Base-by-base conservation (phyloP, 2,888 invertebrate genomes). In the Tinea semifulvella region DNA sequence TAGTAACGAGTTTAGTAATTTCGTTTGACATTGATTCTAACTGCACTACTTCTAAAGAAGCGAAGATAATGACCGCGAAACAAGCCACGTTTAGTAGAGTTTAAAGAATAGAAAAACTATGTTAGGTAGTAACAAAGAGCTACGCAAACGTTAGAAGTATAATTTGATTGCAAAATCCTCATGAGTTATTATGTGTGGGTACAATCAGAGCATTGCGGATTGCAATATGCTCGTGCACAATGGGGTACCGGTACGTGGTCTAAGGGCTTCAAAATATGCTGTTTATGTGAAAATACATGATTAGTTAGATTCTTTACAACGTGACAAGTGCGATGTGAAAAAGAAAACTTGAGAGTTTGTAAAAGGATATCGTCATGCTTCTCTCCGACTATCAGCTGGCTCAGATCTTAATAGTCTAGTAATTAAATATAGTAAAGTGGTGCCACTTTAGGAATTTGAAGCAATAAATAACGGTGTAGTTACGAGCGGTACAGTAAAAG, bases 171-270 rank as follows among this genome's bases (percentile, higher is more conserved):
- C 65, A 58, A 64, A 63, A 67, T 54, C 52, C 52, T 50, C 56
- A 54, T 52, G 48, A 53, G 57, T 57, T 14, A 22, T 56, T 60
- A 58, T 52, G 49, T 58, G 67, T 68, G 68, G 67, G 56, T 74
- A 68, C 65, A 76, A 76, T 76, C 76, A 73, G 75, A 76, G 76
- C 75, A 75, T 69, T 72, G 68, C 72, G 58, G 49, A 55, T 77
- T 76, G 74, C 67, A 65, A 74, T 69, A 76, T 22, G 18, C 7
- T 7, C 28, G 28, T 28, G 7, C 16, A 36, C 18, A 36, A 36
- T 36, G 8, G 36, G 4, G 3, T 2, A 36, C 17, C 18, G n/a
- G 36, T 18, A 16, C 35, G 16, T 16, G 8, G 35, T n/a, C n/a
- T n/a, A n/a, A 18, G 36, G 17, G 17, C 36, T 36, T 36, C 18